Evolutionary conservation across 2,888 invertebrate species (phyloP).

Genomic region (Lathronympha strigana): DNA sequence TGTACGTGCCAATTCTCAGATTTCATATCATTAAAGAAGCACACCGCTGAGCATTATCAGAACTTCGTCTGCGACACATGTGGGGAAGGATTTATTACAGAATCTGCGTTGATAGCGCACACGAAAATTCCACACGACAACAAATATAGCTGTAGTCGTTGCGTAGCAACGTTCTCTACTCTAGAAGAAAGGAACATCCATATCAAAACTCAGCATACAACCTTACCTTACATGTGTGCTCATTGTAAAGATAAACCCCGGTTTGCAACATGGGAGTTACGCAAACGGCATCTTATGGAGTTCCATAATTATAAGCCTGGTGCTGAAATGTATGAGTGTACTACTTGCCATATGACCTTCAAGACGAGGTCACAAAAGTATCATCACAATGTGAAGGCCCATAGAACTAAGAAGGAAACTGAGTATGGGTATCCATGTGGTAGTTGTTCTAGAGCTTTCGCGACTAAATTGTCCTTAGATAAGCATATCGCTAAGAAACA

Average conservation of each 20-base stretch:
- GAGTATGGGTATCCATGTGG: conserved; percentile 78
- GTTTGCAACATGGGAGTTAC: conserved; percentile 75
- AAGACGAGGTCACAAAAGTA: conserved; percentile 78
- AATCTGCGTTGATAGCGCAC: conserved; percentile 71
- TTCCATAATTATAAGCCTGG: conserved; percentile 76
- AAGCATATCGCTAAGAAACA: conserved; percentile 83
- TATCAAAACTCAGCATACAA: conserved; percentile 74
- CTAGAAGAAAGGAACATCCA: conserved; percentile 72
- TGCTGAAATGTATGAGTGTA: conserved; percentile 77
- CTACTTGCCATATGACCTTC: conserved; percentile 77
- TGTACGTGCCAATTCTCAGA: conserved; percentile 73
- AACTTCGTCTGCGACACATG: conserved; percentile 79
- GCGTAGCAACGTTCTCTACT: conserved; percentile 74
- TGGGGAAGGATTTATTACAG: conserved; percentile 77
- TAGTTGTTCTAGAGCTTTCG: conserved; percentile 79
- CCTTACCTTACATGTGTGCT: conserved; percentile 73
- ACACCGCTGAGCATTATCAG: conserved; percentile 74
- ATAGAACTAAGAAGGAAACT: conserved; percentile 73
- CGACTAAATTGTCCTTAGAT: conserved; percentile 79
- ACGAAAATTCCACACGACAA: conserved; percentile 74
- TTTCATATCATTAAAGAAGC: conserved; percentile 72
- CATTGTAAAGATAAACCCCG: conserved; percentile 77
- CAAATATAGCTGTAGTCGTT: conserved; percentile 74
- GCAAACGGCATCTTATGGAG: conserved; percentile 76
- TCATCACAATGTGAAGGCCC: conserved; percentile 76